These are phyloP conservation scores for Actinemys pallida DNA, from an alignment of 2,113 vertebrate genomes.

Conservation along the genomic window DNA sequence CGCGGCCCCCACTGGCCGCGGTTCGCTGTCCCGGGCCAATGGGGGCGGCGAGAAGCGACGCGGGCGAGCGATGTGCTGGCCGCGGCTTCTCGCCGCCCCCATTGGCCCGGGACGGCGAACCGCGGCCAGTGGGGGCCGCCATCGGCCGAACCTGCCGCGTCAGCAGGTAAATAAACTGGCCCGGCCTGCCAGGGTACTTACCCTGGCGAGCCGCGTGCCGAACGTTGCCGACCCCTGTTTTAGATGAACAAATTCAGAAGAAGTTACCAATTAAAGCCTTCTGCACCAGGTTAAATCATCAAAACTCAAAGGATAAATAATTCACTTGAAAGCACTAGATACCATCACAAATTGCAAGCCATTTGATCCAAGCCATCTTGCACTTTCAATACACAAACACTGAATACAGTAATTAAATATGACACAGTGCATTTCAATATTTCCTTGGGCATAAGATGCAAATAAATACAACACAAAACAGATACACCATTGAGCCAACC, in stretches of 20 bases:
- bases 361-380: not conserved
- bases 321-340: not conserved
- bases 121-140: too few relatives aligned
- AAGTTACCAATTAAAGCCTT: not conserved
- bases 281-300: not conserved
- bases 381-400: not conserved
- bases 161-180: too few relatives aligned
- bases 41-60: too few relatives aligned
- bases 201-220: too few relatives aligned
- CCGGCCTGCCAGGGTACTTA: too few relatives aligned
- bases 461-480: not conserved
- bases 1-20: too few relatives aligned
- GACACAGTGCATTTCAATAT: not conserved
- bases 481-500: not conserved
- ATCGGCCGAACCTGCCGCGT: too few relatives aligned
- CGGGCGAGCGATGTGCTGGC: too few relatives aligned
- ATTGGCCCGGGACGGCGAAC: too few relatives aligned
- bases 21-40: too few relatives aligned
- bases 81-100: too few relatives aligned
- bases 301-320: not conserved
- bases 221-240: not conserved
- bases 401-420: not conserved
- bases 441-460: not conserved
- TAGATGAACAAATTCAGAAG: constrained; percentile 9
- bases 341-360: not conserved